Percentiles rank a stretch among this genome's conserved stretches.
These are phyloP conservation scores for Thinocorus orbignyianus DNA, from an alignment of 2,113 vertebrate genomes.

Conservation along the genomic window DNA sequence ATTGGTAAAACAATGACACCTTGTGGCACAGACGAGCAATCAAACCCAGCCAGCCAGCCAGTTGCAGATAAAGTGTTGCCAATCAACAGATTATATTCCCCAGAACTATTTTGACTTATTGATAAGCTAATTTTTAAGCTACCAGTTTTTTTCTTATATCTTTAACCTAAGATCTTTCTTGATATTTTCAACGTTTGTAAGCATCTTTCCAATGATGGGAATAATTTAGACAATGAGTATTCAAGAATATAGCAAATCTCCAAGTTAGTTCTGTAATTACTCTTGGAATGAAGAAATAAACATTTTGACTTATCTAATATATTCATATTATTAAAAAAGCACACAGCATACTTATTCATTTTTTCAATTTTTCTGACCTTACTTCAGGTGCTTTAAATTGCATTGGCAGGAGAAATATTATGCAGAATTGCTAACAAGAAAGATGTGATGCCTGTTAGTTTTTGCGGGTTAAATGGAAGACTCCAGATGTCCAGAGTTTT, in stretches of 20 bases:
- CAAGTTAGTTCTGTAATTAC: neutral
- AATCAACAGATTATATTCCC: neutral
- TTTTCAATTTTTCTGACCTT: neutral
- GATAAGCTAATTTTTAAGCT: neutral
- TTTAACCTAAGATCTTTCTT: neutral
- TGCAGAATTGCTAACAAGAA: neutral
- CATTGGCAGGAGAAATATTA: neutral
- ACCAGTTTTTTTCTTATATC: neutral
- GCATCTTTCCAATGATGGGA: neutral
- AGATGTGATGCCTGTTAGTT: neutral
- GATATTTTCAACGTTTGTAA: neutral
- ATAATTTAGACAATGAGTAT: neutral
- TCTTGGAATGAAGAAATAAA: neutral
- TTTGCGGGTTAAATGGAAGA: neutral
- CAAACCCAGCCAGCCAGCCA: neutral
- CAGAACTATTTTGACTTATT: neutral
- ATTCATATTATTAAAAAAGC: neutral
- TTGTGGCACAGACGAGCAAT: conserved; percentile 56
- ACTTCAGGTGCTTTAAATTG: neutral
- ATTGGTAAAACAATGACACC: conserved; percentile 74
- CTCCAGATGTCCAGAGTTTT: neutral
- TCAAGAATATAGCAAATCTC: neutral
- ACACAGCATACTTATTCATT: neutral
- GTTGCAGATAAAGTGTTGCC: neutral
- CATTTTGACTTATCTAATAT: neutral